A percentile compares a stretch with the other conserved stretches of the same genome.
These are phyloP conservation scores for Isoperla grammatica DNA, from an alignment of 2,888 invertebrate genomes.

Conservation along the genomic window DNA sequence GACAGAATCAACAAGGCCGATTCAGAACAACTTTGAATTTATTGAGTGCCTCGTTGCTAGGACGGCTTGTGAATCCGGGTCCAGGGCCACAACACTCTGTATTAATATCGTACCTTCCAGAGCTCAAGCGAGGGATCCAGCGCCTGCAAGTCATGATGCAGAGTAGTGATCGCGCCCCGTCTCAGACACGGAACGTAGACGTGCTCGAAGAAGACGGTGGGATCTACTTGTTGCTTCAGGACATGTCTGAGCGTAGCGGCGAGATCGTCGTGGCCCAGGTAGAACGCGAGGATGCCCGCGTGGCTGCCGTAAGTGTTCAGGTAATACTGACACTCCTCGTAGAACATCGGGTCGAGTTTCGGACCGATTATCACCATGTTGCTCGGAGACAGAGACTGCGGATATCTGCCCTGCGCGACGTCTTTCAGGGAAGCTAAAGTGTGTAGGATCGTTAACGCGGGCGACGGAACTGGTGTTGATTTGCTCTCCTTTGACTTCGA, in stretches of 20 bases:
- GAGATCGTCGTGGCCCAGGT: slow-evolving; percentile 64
- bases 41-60: too few relatives aligned
- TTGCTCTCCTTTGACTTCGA: not conserved
- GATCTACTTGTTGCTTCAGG: slow-evolving; percentile 59
- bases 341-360: slow-evolving; percentile 52
- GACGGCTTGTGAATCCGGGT: too few relatives aligned
- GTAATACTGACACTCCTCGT: slow-evolving; percentile 78
- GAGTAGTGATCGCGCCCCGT: slow-evolving; percentile 54
- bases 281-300: slow-evolving; percentile 66
- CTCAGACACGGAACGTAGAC: slow-evolving; percentile 64
- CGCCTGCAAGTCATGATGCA: slow-evolving; percentile 59
- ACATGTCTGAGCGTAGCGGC: slow-evolving; percentile 64
- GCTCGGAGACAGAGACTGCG: slow-evolving; percentile 3
- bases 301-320: slow-evolving; percentile 73
- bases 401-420: slow-evolving; percentile 36
- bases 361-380: slow-evolving; percentile 26
- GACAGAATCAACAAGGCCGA: too few relatives aligned
- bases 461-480: slow-evolving; percentile 36
- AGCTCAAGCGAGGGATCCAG: slow-evolving; percentile 59
- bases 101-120: slow-evolving; percentile 53
- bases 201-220: slow-evolving; percentile 64
- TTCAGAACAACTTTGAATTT: too few relatives aligned
- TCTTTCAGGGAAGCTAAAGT: slow-evolving; percentile 45
- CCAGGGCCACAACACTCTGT: too few relatives aligned
- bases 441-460: slow-evolving; percentile 46